Percentiles rank a stretch among this genome's conserved stretches.
Conservation (phyloP, 1,140 invertebrate species). For the Nixonia krombeini region DNA sequence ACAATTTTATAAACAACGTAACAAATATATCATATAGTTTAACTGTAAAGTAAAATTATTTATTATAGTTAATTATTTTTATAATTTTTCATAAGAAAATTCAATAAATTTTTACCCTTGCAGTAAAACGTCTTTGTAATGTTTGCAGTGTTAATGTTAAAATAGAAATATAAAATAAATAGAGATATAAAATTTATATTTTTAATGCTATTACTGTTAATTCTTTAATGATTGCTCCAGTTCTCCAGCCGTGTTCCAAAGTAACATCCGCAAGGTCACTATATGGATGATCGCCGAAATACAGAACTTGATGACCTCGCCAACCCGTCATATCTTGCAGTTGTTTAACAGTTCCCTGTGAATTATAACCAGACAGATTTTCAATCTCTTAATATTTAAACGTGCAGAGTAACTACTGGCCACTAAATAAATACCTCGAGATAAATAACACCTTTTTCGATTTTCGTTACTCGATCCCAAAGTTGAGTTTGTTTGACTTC, state of each 20-base stretch:
- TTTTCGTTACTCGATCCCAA: conserved; percentile 90
- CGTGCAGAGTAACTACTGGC: too few species aligned
- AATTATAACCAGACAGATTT: too few species aligned
- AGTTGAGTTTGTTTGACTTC: conserved; percentile 83
- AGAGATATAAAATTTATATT: too few species aligned
- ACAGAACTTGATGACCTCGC: conserved; percentile 92
- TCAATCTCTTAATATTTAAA: too few species aligned
- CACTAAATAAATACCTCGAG: conserved; percentile 83
- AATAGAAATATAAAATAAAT: too few species aligned
- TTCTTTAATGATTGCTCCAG: conserved; percentile 98
- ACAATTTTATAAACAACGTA: neutral
- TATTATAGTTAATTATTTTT: conserved; percentile 2
- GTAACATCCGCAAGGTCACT: conserved; percentile 97
- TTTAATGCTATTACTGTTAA: conserved; percentile 82
- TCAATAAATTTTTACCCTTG: neutral
- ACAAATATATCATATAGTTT: neutral
- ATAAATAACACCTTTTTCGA: conserved; percentile 93
- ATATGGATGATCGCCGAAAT: conserved; percentile 98
- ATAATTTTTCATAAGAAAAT: neutral
- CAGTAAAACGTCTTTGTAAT: neutral
- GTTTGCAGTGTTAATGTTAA: neutral
- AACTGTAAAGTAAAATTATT: neutral
- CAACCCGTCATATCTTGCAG: conserved; percentile 93
- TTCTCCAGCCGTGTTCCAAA: conserved; percentile 96
- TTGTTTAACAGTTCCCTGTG: conserved; percentile 93